Evolutionary conservation across 2,888 invertebrate genomes (phyloP).

Genomic region (Hylaea fasciaria): DNA sequence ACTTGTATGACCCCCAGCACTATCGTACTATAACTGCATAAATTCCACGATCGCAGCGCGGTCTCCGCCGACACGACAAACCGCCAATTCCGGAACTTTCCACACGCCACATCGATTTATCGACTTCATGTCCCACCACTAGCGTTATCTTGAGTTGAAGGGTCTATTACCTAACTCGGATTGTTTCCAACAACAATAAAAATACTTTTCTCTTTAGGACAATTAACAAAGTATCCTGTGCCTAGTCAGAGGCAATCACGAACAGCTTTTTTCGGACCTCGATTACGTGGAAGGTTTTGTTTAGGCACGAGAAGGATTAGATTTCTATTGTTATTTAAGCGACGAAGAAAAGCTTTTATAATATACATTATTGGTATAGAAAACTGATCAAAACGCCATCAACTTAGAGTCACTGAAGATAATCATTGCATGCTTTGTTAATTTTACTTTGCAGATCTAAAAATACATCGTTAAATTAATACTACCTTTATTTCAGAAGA

Average conservation of each 20-base stretch:
- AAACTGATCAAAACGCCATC: too few relatives aligned
- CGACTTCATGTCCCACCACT: constrained; percentile 25
- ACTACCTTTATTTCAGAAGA: too few relatives aligned
- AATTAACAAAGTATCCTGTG: constrained; percentile 36
- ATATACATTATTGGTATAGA: too few relatives aligned
- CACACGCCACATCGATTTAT: constrained; percentile 18
- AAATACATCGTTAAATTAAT: too few relatives aligned
- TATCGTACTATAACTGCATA: neutral
- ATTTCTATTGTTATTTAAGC: too few relatives aligned
- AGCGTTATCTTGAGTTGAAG: constrained; percentile 28
- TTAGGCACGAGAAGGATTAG: too few relatives aligned
- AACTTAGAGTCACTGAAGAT: too few relatives aligned
- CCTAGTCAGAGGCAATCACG: constrained; percentile 26
- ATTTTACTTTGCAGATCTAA: too few relatives aligned
- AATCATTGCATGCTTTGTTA: too few relatives aligned
- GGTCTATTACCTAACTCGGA: constrained; percentile 32
- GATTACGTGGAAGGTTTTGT: constrained; percentile 17
- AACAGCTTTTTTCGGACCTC: constrained; percentile 24
- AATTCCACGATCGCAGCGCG: neutral
- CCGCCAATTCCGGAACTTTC: constrained; percentile 13
- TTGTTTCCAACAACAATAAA: constrained; percentile 38
- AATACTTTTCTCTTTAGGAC: constrained; percentile 31
- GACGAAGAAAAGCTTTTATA: too few relatives aligned
- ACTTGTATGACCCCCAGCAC: neutral
- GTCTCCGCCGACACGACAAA: constrained; percentile 20